Conservation (phyloP, 2,113 vertebrate species). For the Mastomys coucha region DNA sequence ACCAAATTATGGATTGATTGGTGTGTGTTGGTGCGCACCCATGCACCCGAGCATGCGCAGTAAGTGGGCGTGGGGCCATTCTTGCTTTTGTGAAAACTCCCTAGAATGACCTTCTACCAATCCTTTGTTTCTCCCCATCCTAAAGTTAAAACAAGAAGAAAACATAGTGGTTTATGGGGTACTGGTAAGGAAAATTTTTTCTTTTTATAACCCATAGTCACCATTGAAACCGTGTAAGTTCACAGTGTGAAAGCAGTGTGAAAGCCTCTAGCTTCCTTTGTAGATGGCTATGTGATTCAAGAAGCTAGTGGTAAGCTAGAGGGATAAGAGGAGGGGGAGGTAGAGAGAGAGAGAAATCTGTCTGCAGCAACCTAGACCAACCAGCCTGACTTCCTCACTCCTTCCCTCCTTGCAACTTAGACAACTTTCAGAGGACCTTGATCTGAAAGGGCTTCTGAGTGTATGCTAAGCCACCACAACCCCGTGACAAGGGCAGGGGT, state of each 20-base stretch:
- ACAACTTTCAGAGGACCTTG: not conserved
- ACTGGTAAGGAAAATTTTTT: not conserved
- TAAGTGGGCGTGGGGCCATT: not conserved
- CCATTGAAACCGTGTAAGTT: not conserved
- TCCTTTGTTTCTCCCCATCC: not conserved
- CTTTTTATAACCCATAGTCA: not conserved
- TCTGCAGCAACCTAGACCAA: not conserved
- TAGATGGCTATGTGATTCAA: not conserved
- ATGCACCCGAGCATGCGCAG: not conserved
- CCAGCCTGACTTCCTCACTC: not conserved
- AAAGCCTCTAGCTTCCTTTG: not conserved
- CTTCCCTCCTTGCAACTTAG: not conserved
- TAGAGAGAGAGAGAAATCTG: no score
- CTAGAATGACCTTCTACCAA: not conserved
- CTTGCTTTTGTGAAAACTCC: not conserved
- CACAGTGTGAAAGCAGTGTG: not conserved
- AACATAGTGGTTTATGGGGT: not conserved
- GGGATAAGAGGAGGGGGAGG: fast-evolving
- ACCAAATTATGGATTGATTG: not conserved
- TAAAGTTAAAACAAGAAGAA: conserved; percentile 1
- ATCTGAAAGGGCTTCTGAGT: not conserved
- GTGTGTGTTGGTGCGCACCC: fast-evolving
- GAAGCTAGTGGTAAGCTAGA: not conserved
- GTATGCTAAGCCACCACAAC: not conserved
- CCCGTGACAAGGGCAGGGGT: not conserved